Conservation (phyloP, 2,888 invertebrate genomes). For the Gibbula magus region DNA sequence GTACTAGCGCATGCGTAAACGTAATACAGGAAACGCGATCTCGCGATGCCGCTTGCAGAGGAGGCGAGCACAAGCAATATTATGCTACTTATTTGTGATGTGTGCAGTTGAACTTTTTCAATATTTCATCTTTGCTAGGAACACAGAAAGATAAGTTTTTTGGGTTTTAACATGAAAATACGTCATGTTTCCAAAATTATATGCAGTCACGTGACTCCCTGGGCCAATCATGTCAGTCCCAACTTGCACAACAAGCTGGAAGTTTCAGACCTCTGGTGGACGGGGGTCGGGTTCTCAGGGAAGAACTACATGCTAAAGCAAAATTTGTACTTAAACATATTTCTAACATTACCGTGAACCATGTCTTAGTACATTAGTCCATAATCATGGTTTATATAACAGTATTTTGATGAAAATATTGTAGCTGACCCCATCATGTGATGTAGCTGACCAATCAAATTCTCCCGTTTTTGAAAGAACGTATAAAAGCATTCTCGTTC, state of each 20-base stretch:
- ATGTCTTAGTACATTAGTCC: not conserved
- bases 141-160: too few species aligned
- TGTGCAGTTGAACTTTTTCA: too few species aligned
- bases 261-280: constrained; percentile 22
- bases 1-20: constrained; percentile 37
- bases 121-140: too few species aligned
- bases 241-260: constrained; percentile 28
- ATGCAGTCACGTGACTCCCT: constrained; percentile 24
- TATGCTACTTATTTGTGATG: too few species aligned
- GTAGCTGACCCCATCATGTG: constrained; percentile 64
- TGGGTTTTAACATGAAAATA: too few species aligned
- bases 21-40: constrained; percentile 9
- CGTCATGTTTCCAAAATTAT: not conserved
- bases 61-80: not conserved
- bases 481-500: constrained; percentile 60
- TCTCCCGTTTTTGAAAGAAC: constrained; percentile 60
- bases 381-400: not conserved
- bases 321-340: not conserved
- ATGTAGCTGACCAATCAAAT: constrained; percentile 69
- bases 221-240: constrained; percentile 21
- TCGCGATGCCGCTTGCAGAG: constrained; percentile 6
- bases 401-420: constrained; percentile 9
- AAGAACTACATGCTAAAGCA: not conserved
- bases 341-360: constrained; percentile 1
- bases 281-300: not conserved